Percentiles rank a stretch among this genome's conserved stretches.
phyloP scores from a whole-genome alignment of 1,140 invertebrate species.

The Pogonomyrmex barbatus region DNA sequence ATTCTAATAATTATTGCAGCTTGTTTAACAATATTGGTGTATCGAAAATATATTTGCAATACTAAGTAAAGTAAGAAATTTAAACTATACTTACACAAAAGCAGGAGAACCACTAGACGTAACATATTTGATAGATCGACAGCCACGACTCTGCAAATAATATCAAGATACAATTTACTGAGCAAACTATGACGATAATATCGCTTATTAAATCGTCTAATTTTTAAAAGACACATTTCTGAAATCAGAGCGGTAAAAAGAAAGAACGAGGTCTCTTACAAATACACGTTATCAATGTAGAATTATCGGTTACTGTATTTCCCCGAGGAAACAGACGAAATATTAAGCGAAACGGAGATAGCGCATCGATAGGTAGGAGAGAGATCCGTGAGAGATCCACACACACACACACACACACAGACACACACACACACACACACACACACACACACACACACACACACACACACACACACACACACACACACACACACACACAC shows the following conservation, averaged over 20 bases:
- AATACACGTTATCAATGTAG: slow-evolving; percentile 13
- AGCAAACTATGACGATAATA: neutral
- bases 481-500: no score
- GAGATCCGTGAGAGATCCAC: neutral
- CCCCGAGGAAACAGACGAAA: neutral
- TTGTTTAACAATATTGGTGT: neutral
- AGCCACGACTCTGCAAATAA: slow-evolving; percentile 66
- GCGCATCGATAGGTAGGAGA: neutral
- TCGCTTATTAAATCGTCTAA: neutral
- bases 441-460: no score
- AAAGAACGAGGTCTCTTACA: neutral
- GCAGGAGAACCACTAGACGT: slow-evolving; percentile 75
- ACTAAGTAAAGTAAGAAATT: neutral
- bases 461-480: no score
- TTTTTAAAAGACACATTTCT: neutral
- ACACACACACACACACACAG: no score
- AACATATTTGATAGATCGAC: slow-evolving; percentile 77
- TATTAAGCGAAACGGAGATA: slow-evolving; percentile 18
- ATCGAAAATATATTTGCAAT: neutral
- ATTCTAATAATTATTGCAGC: neutral
- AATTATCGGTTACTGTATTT: neutral
- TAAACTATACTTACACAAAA: slow-evolving; percentile 80
- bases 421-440: no score
- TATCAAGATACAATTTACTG: neutral
- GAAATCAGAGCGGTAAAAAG: neutral